Evolutionary conservation across 2,797 vertebrate species (phyloP).

Genomic region (Tragelaphus eurycerus): DNA sequence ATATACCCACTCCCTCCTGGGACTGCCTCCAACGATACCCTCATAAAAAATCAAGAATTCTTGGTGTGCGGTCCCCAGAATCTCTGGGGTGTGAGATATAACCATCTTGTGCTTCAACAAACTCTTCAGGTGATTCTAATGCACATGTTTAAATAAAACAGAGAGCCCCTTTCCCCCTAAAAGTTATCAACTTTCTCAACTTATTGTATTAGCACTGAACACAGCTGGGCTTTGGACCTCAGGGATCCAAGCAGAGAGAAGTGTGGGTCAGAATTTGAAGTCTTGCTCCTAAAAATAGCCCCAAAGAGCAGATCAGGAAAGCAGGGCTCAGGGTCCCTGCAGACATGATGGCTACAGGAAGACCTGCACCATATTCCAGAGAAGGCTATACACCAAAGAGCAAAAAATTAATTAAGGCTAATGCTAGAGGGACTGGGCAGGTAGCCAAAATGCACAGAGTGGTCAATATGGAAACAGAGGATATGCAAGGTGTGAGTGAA

Average conservation of each 20-base stretch:
- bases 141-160: not conserved
- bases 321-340: not conserved
- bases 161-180: accelerated
- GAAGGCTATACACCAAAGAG: not conserved
- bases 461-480: accelerated
- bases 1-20: not conserved
- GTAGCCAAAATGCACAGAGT: not conserved
- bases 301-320: not conserved
- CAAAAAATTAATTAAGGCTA: not conserved
- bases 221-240: not conserved
- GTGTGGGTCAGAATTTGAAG: not conserved
- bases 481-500: too few relatives aligned
- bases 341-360: not conserved
- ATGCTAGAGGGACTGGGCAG: not conserved
- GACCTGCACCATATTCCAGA: not conserved
- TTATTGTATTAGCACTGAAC: not conserved
- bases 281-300: not conserved
- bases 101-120: not conserved
- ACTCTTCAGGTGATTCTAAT: not conserved
- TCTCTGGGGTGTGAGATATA: not conserved
- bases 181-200: not conserved
- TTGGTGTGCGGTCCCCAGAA: not conserved
- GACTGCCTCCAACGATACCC: not conserved
- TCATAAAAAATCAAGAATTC: not conserved
- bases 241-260: not conserved